A percentile compares a stretch with the other conserved stretches of the same genome.
Conservation (phyloP, 2,888 invertebrate species). For the Pyralis farinalis region DNA sequence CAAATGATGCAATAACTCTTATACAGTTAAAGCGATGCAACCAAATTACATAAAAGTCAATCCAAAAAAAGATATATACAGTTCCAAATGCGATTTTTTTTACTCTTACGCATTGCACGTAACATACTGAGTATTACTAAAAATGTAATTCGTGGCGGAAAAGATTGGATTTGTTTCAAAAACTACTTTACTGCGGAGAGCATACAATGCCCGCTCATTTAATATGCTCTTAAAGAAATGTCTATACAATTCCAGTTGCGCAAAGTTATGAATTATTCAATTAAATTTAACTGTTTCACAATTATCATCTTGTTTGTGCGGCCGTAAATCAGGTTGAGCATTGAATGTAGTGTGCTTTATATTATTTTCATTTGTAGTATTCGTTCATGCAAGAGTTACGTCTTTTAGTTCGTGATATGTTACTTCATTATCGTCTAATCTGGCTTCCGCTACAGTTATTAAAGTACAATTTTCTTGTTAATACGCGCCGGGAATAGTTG, state of each 20-base stretch:
- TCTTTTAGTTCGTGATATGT: too few species aligned
- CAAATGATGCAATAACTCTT: too few species aligned
- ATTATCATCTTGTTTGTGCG: conserved; percentile 1
- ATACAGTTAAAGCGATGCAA: too few species aligned
- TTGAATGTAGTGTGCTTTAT: neutral
- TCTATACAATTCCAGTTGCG: neutral
- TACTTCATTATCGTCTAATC: neutral
- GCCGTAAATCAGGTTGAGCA: neutral
- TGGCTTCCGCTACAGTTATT: too few species aligned
- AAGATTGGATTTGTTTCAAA: neutral
- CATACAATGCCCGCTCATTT: neutral
- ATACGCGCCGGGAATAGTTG: too few species aligned
- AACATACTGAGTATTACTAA: neutral
- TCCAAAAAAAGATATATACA: too few species aligned
- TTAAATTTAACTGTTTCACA: conserved; percentile 2
- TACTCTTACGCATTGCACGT: neutral
- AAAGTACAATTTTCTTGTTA: too few species aligned
- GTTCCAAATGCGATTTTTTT: too few species aligned
- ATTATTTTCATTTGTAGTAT: neutral
- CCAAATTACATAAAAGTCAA: too few species aligned
- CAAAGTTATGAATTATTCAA: conserved; percentile 6
- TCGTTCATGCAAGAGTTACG: conserved; percentile 3
- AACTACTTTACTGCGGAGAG: neutral
- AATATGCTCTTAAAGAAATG: conserved; percentile 1
- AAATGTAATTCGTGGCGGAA: conserved; percentile 1